These are phyloP conservation scores for Macaria liturata DNA, from an alignment of 2,888 invertebrate genomes.

Conservation along the genomic window DNA sequence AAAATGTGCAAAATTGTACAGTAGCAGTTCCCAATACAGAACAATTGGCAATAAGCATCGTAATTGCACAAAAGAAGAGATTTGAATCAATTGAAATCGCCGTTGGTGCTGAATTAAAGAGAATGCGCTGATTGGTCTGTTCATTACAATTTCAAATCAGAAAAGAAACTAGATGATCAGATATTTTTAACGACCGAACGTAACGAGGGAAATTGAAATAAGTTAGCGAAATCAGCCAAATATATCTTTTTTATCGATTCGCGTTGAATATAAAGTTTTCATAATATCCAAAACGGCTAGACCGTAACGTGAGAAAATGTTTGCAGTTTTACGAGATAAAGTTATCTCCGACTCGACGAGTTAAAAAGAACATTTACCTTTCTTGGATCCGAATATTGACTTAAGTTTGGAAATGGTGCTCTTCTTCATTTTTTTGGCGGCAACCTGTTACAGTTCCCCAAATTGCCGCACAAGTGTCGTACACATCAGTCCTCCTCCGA, in stretches of 20 bases:
- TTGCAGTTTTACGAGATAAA: no score
- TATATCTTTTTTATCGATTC: no score
- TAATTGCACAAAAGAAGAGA: conserved; percentile 17
- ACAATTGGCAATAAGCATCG: conserved; percentile 9
- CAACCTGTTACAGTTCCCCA: conserved; percentile 37
- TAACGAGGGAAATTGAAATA: conserved; percentile 1
- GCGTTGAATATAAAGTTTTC: no score
- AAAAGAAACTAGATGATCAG: conserved; percentile 26
- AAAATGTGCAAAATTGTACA: neutral
- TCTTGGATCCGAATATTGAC: conserved; percentile 73
- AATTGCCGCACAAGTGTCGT: conserved; percentile 55
- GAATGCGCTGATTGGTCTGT: conserved; percentile 32
- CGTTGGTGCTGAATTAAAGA: conserved; percentile 31
- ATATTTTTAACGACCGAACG: conserved; percentile 8
- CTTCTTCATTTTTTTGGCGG: conserved; percentile 67
- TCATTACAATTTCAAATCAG: conserved; percentile 43
- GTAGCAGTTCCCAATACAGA: conserved; percentile 3
- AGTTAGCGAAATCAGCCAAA: no score
- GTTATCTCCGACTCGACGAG: no score
- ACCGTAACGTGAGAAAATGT: no score
- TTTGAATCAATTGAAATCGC: conserved; percentile 28
- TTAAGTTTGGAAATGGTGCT: conserved; percentile 75
- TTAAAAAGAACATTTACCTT: conserved; percentile 50
- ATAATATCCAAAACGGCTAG: no score
- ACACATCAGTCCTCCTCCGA: conserved; percentile 69